Conservation (phyloP, 2,113 vertebrate species). For the Heteronetta atricapilla region DNA sequence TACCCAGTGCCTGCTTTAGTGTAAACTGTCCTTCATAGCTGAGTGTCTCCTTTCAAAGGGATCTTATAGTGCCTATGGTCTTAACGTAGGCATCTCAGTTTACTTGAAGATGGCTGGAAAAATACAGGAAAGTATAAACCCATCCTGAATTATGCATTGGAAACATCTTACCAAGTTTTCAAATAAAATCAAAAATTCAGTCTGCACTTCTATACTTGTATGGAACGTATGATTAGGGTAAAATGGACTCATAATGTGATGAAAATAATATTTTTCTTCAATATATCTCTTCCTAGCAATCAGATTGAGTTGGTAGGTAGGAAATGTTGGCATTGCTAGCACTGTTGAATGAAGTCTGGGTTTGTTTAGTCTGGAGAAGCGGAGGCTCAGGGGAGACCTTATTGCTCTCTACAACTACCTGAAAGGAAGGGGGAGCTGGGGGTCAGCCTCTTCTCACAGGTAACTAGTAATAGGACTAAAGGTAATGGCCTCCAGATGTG, state of each 20-base stretch:
- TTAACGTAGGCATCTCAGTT: background rate
- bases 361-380: too few relatives aligned
- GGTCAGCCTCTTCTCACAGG: too few relatives aligned
- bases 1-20: background rate
- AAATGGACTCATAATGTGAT: background rate
- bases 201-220: background rate
- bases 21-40: background rate
- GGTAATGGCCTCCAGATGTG: too few relatives aligned
- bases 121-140: background rate
- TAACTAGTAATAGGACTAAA: too few relatives aligned
- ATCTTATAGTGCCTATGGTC: background rate
- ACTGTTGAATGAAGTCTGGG: background rate
- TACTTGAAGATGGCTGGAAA: background rate
- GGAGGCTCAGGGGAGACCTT: too few relatives aligned
- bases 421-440: too few relatives aligned
- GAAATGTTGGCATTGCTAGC: background rate
- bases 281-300: background rate
- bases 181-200: background rate
- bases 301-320: background rate
- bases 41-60: background rate
- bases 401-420: too few relatives aligned
- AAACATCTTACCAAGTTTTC: background rate
- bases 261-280: background rate
- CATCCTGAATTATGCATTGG: background rate
- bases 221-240: background rate